phyloP scores from a whole-genome alignment of 1,140 invertebrate genomes.

The Tetramorium simillimum region DNA sequence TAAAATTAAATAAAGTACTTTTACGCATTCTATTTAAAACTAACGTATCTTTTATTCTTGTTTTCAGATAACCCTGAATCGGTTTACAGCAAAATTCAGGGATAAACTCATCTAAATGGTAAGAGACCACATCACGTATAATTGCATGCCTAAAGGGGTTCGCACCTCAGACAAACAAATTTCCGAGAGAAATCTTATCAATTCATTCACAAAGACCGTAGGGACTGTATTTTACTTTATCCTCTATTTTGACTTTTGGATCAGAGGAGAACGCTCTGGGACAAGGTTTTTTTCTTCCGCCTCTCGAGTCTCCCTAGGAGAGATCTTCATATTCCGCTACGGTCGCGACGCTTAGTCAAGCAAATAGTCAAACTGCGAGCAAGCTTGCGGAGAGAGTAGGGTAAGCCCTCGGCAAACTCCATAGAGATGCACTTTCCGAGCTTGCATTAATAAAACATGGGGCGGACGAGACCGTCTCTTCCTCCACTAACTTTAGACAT shows the following conservation, averaged over 20 bases:
- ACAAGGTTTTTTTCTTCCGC: background rate
- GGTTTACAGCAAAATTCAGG: background rate
- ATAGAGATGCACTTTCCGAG: constrained; percentile 73
- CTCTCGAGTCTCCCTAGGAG: background rate
- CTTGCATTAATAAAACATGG: constrained; percentile 79
- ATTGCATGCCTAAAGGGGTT: background rate
- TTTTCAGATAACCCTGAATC: background rate
- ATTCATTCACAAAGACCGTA: background rate
- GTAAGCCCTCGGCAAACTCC: constrained; percentile 64
- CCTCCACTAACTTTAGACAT: constrained; percentile 21
- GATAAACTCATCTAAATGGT: constrained; percentile 28
- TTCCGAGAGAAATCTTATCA: background rate
- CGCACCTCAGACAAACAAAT: background rate
- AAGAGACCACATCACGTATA: constrained; percentile 2
- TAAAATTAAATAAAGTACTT: background rate
- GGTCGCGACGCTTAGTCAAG: constrained; percentile 59
- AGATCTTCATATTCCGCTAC: constrained; percentile 28
- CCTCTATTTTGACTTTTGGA: constrained; percentile 7
- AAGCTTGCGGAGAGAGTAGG: constrained; percentile 75
- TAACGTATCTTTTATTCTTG: background rate
- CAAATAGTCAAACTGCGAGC: constrained; percentile 79
- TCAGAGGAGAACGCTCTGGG: background rate
- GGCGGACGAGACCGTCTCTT: constrained; percentile 21
- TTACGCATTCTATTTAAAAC: background rate
- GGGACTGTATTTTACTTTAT: background rate